Conservation (phyloP, 2,888 invertebrate species). For the Gandaritis pyraliata region DNA sequence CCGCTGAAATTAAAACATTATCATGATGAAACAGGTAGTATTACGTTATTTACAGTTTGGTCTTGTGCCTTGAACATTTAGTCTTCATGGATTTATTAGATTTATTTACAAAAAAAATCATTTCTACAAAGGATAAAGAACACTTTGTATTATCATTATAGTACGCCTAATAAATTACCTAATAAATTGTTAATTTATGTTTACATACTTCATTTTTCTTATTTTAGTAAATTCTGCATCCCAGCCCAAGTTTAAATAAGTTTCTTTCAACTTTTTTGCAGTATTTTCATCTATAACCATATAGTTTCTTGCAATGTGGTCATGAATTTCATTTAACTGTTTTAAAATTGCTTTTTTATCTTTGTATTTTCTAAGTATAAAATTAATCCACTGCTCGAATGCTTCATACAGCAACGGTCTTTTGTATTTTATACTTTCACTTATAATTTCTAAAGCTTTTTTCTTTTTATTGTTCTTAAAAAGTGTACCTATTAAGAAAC, state of each 20-base stretch:
- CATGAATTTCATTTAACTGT: slow-evolving; percentile 84
- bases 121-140: too few relatives aligned
- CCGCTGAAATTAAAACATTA: slow-evolving; percentile 74
- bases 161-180: too few relatives aligned
- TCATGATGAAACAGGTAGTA: not conserved
- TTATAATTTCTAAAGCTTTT: slow-evolving; percentile 85
- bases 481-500: slow-evolving; percentile 83
- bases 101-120: too few relatives aligned
- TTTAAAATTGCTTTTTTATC: slow-evolving; percentile 59
- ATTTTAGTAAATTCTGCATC: slow-evolving; percentile 60
- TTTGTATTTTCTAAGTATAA: slow-evolving; percentile 70
- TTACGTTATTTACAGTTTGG: not conserved
- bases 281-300: slow-evolving; percentile 55
- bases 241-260: slow-evolving; percentile 63
- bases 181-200: too few relatives aligned
- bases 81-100: not conserved
- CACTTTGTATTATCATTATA: too few relatives aligned
- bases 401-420: slow-evolving; percentile 75
- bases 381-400: slow-evolving; percentile 81
- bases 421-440: slow-evolving; percentile 75
- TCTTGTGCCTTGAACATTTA: too few relatives aligned
- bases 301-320: slow-evolving; percentile 81
- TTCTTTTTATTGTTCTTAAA: slow-evolving; percentile 83
- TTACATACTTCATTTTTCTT: slow-evolving; percentile 60
- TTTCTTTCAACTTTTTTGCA: slow-evolving; percentile 58